Percentiles rank a stretch among this genome's conserved stretches.
phyloP scores from a whole-genome alignment of 2,888 invertebrate species.

The Scelioninae gen. 1 region DNA sequence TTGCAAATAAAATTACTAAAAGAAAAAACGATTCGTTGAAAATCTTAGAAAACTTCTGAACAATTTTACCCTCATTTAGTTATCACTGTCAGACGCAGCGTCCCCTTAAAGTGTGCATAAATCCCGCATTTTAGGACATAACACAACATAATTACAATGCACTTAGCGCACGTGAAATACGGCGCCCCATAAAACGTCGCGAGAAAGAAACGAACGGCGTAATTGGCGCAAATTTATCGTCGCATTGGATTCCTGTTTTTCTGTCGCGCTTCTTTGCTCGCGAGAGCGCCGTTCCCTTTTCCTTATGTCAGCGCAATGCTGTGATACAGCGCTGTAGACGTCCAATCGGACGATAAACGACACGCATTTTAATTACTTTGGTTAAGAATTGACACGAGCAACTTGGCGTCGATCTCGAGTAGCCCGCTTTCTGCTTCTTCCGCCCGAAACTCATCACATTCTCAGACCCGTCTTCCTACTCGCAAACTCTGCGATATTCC shows the following conservation, averaged over 20 bases:
- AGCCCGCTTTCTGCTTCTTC: constrained; percentile 12
- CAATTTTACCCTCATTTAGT: constrained; percentile 23
- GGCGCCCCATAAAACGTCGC: constrained; percentile 51
- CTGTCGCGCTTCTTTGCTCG: constrained; percentile 47
- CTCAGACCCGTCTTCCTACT: constrained; percentile 9
- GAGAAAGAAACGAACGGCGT: constrained; percentile 55
- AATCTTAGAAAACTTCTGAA: constrained; percentile 11
- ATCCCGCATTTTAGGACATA: constrained; percentile 53
- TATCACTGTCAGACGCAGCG: constrained; percentile 26
- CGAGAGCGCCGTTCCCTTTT: constrained; percentile 51
- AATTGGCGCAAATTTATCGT: constrained; percentile 65
- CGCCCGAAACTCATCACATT: constrained; percentile 30
- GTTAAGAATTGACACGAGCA: constrained; percentile 58
- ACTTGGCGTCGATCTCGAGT: constrained; percentile 9
- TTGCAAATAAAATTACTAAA: background rate
- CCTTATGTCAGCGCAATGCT: constrained; percentile 63
- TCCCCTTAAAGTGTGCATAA: constrained; percentile 39
- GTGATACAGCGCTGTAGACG: constrained; percentile 28
- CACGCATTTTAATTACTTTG: constrained; percentile 65
- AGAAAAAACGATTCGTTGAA: background rate
- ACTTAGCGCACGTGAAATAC: constrained; percentile 60
- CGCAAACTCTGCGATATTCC: constrained; percentile 19
- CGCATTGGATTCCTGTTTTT: constrained; percentile 59
- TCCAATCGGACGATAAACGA: constrained; percentile 55
- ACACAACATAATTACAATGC: constrained; percentile 65